phyloP scores from a whole-genome alignment of 2,888 invertebrate species.

The Hybos culiciformis region DNA sequence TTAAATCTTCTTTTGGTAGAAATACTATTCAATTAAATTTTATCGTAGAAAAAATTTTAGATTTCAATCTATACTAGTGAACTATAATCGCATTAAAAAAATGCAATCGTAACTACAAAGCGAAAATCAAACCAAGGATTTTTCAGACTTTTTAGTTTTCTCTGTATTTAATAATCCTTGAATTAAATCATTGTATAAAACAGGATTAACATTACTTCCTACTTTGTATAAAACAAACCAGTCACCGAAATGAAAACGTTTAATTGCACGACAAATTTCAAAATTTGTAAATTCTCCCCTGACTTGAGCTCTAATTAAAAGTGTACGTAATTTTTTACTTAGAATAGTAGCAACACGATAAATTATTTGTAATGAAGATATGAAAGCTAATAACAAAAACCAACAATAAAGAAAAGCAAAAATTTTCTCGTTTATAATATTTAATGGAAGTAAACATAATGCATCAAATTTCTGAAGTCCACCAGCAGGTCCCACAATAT shows the following conservation, averaged over 20 bases:
- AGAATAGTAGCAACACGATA: conserved; percentile 51
- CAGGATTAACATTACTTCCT: conserved; percentile 61
- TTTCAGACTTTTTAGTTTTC: background rate
- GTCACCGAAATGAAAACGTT: conserved; percentile 45
- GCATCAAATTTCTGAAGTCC: conserved; percentile 64
- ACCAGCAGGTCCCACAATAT: conserved; percentile 74
- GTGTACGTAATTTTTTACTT: conserved; percentile 22
- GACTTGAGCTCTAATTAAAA: conserved; percentile 21
- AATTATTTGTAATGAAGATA: conserved; percentile 48
- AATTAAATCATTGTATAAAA: background rate
- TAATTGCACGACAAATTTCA: conserved; percentile 17
- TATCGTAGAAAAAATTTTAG: too few relatives aligned
- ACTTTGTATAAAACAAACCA: conserved; percentile 66
- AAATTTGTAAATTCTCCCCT: conserved; percentile 20
- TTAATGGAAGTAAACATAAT: conserved; percentile 61
- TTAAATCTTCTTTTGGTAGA: too few relatives aligned
- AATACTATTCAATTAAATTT: too few relatives aligned
- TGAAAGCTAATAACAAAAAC: conserved; percentile 47
- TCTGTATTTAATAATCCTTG: background rate
- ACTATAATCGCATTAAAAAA: too few relatives aligned
- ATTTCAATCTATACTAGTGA: too few relatives aligned
- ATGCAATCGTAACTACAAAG: too few relatives aligned
- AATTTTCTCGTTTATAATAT: conserved; percentile 68
- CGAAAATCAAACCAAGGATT: too few relatives aligned
- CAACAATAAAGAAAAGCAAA: conserved; percentile 64